Evolutionary conservation across 2,888 invertebrate genomes (phyloP).

Genomic region (Scaptomyza tumidula): DNA sequence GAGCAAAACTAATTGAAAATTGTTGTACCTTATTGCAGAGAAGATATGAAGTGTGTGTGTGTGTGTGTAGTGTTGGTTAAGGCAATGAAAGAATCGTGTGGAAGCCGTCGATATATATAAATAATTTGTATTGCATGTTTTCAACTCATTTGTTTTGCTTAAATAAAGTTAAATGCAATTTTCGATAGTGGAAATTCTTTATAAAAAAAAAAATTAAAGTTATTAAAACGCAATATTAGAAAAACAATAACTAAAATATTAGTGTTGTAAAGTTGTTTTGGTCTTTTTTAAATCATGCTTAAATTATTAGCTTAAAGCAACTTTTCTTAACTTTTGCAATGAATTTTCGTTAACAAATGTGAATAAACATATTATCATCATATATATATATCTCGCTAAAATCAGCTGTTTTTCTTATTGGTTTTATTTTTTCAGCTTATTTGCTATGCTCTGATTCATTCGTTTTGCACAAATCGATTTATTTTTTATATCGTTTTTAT

Average conservation of each 20-base stretch:
- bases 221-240: too few species aligned
- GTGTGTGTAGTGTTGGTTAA: neutral
- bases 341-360: too few species aligned
- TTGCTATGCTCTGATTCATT: slow-evolving; percentile 45
- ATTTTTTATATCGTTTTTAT: slow-evolving; percentile 3
- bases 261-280: too few species aligned
- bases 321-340: too few species aligned
- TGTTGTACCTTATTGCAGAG: slow-evolving; percentile 32
- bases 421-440: neutral
- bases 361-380: neutral
- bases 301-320: too few species aligned
- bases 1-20: slow-evolving; percentile 75
- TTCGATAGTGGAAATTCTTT: neutral
- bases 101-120: neutral
- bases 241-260: neutral
- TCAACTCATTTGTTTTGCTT: neutral
- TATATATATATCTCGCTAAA: neutral
- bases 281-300: too few species aligned
- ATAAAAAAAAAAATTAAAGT: neutral
- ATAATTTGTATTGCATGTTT: neutral
- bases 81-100: slow-evolving; percentile 3
- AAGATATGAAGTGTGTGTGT: slow-evolving; percentile 20
- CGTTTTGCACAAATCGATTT: slow-evolving; percentile 30
- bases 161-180: neutral
- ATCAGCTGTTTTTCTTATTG: slow-evolving; percentile 41